Percentiles rank a stretch among this genome's conserved stretches.
Evolutionary conservation across 2,113 vertebrate genomes (phyloP).

Genomic region (Cariama cristata): DNA sequence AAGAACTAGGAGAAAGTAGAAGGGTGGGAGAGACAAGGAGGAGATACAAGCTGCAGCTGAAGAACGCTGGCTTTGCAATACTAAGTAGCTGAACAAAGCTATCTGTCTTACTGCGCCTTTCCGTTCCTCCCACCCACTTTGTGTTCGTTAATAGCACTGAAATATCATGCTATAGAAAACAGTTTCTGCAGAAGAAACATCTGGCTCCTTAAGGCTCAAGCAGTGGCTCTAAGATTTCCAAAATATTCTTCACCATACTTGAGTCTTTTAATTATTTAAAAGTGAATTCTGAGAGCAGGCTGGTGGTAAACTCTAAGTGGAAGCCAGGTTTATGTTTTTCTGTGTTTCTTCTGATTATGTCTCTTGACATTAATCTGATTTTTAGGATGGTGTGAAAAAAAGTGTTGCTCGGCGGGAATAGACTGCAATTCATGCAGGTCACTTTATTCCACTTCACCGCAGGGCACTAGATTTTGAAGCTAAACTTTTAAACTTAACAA

Average conservation of each 20-base stretch:
- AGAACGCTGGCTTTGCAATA: conserved; percentile 15
- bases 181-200: conserved; percentile 33
- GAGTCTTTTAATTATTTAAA: not conserved
- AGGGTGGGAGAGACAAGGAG: not conserved
- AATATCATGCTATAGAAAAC: conserved; percentile 18
- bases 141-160: not conserved
- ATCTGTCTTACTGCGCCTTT: conserved; percentile 1
- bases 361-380: not conserved
- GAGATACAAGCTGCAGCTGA: not conserved
- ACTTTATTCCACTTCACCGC: not conserved
- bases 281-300: not conserved
- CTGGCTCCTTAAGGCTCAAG: conserved; percentile 11
- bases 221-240: not conserved
- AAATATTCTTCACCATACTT: not conserved
- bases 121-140: conserved; percentile 50
- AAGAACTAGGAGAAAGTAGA: not conserved
- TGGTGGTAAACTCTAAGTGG: not conserved
- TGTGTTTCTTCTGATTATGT: not conserved
- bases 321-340: not conserved
- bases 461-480: not conserved
- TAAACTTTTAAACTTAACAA: not conserved
- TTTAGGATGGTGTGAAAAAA: not conserved
- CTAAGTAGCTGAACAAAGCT: conserved; percentile 47
- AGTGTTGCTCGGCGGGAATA: accelerated
- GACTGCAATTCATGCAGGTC: not conserved